Evolutionary conservation across 2,888 invertebrate species (phyloP).

Genomic region (Dryadula phaetusa): DNA sequence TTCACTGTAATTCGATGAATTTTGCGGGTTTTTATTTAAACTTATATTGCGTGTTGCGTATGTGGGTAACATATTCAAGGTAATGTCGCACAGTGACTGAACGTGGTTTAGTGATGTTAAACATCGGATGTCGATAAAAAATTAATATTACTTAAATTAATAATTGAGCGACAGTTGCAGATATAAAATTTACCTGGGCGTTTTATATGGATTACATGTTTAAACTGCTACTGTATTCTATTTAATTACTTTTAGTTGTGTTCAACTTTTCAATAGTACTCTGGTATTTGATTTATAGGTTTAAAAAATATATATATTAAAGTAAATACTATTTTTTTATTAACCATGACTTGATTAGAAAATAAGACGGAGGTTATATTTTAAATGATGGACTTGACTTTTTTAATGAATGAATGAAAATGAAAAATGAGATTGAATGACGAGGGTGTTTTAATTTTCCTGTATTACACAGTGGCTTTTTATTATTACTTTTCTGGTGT

Average conservation of each 20-base stretch:
- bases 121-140: constrained; percentile 43
- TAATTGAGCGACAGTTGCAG: no score
- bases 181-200: no score
- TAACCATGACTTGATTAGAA: not conserved
- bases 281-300: no score
- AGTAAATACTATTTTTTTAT: not conserved
- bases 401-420: not conserved
- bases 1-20: constrained; percentile 52
- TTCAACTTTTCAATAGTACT: no score
- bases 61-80: constrained; percentile 58
- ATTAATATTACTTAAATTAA: no score
- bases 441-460: not conserved
- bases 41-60: constrained; percentile 53
- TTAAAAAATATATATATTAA: not conserved
- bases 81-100: constrained; percentile 72
- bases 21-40: constrained; percentile 52
- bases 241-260: no score
- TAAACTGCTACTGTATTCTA: no score
- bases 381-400: not conserved
- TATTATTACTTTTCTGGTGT: not conserved
- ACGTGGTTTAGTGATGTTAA: constrained; percentile 54
- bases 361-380: not conserved
- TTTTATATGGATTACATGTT: no score
- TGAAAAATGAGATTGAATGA: not conserved
- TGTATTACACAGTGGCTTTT: not conserved